Evolutionary conservation across 2,888 invertebrate genomes (phyloP).

Genomic region (Enchytraeus crypticus): DNA sequence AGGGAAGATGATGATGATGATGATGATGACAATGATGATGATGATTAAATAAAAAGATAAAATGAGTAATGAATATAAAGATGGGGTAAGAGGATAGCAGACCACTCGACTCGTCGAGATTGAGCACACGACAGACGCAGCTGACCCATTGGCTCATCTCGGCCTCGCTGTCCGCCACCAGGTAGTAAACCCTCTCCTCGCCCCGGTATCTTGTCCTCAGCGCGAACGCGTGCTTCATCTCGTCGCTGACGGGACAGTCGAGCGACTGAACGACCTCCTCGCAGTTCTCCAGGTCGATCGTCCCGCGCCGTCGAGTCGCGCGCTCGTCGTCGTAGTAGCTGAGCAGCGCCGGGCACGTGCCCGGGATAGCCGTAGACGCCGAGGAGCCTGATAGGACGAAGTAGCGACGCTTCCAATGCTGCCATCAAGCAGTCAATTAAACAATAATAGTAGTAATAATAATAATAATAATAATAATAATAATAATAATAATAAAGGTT

Average conservation of each 20-base stretch:
- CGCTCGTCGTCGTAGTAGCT: constrained; percentile 76
- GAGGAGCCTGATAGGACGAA: constrained; percentile 71
- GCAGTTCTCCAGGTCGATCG: constrained; percentile 82
- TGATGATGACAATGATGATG: no score
- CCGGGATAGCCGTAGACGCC: constrained; percentile 57
- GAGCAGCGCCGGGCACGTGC: constrained; percentile 68
- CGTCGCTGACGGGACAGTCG: constrained; percentile 38
- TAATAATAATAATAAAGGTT: no score
- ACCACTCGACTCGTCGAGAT: neutral
- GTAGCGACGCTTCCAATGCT: constrained; percentile 94
- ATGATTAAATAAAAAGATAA: no score
- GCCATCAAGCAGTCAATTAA: no score
- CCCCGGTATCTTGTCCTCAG: constrained; percentile 40
- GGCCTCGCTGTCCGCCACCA: constrained; percentile 80
- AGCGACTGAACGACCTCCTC: constrained; percentile 66
- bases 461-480: no score
- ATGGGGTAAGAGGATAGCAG: no score
- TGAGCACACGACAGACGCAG: constrained; percentile 80
- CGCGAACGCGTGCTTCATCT: constrained; percentile 41
- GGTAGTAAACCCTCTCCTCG: constrained; percentile 73
- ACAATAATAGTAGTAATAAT: no score
- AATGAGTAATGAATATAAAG: no score
- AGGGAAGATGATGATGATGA: no score
- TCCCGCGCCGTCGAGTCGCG: constrained; percentile 40
- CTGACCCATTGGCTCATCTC: constrained; percentile 95